These are phyloP conservation scores for Trichonephila clavata DNA, from an alignment of 1,140 invertebrate species.

Conservation along the genomic window DNA sequence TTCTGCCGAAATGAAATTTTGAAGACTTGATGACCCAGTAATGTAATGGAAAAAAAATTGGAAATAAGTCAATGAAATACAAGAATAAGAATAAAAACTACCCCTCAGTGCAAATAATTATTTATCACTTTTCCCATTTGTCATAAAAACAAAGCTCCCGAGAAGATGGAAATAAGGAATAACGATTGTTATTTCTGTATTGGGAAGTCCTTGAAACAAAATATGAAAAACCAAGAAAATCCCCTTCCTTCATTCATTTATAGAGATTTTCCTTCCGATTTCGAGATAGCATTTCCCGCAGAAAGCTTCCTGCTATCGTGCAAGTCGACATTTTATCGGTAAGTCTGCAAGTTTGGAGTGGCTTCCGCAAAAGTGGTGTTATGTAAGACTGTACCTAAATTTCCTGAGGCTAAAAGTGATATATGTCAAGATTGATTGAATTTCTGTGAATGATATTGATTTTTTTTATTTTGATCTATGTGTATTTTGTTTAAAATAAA, in stretches of 20 bases:
- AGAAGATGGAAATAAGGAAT: conserved; percentile 7
- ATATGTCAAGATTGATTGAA: background rate
- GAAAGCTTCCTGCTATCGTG: conserved; percentile 21
- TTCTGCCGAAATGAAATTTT: too few species aligned
- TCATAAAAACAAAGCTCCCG: conserved; percentile 38
- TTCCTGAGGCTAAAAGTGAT: background rate
- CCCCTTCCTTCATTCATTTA: background rate
- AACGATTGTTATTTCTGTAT: conserved; percentile 61
- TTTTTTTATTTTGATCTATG: too few species aligned
- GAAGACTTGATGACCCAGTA: background rate
- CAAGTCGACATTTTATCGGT: conserved; percentile 62
- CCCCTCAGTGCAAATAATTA: background rate
- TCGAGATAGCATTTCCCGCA: conserved; percentile 6
- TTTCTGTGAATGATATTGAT: too few species aligned
- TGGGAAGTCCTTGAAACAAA: conserved; percentile 16
- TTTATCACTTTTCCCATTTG: background rate
- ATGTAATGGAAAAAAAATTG: background rate
- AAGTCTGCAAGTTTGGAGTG: conserved; percentile 54
- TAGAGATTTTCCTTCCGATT: conserved; percentile 39
- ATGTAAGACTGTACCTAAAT: background rate
- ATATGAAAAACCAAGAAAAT: conserved; percentile 12
- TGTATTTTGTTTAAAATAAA: too few species aligned
- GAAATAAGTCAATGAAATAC: background rate
- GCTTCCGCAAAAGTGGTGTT: conserved; percentile 34
- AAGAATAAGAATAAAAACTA: background rate